Evolutionary conservation across 2,797 vertebrate species (phyloP), one percentile per base, ranked within the genome.

Genomic region (Sternarchorhynchus goeldii): DNA sequence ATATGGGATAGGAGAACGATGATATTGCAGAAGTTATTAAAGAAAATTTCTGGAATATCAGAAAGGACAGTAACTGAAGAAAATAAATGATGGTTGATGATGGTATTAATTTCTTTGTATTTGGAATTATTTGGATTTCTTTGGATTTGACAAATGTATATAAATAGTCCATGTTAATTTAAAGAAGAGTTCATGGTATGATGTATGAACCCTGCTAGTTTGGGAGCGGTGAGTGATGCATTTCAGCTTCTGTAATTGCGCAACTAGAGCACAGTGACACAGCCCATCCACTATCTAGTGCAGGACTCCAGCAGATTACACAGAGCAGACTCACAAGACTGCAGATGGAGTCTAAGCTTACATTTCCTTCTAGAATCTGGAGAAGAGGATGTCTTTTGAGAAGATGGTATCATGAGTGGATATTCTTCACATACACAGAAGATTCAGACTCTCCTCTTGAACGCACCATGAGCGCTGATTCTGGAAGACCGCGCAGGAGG

Each of bases 401-500:
- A 84, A 85, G 78, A 83, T 87, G 85, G 84, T 80, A 34, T 64
- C 34, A 85, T 73, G 82, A 83, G 76, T 62, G 78, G 83, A 86
- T 83, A 82, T 87, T 87, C 84, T 84, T 88, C 84, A 78, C 75
- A 80, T 76, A 75, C 75, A 86, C 60, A 66, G 21, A 83, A 84
- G 83, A 90, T 81, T 67, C 79, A 78, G 83, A 78, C 86, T 89
- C 87, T 69, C 88, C 77, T 79, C 84, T 92, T 92, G 88, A 79
- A 80, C 82, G 85, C 83, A 68, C 82, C 85, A 83, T 88, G 87
- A 89, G 90, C 72, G 65, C 81, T 83, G 88, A 60, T 86, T 87
- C 85, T 84, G 78, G 80, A 81, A 84, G 80, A 70, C 75, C 78
- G 75, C 70, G 81, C 67, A 17, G 80, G 77, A 82, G 85, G 88